Base-by-base conservation (phyloP, 2,888 invertebrate genomes). In the Plusia festucae region DNA sequence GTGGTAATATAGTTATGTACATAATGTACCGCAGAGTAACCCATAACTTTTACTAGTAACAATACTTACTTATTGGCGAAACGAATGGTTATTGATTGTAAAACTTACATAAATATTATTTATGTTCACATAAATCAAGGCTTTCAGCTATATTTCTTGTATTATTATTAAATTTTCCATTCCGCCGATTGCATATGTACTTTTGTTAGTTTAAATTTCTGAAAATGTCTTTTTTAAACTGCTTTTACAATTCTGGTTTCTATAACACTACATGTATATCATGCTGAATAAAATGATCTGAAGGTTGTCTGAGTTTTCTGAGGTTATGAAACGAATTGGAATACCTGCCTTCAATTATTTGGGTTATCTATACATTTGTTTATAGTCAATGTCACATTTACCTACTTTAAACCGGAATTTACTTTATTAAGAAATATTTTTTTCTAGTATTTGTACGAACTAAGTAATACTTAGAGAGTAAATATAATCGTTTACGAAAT, bases 391-490 rank as follows among this genome's bases (percentile, higher is more conserved):
- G 40, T 1, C 40, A 40, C 40, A 40, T 3, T 24, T 3, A 3
- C 5, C 5, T 5, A 30, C 9, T 40, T n/a, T n/a, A 40, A 6
- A n/a, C 40, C 40, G n/a, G 40, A 40, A n/a, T 40, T 40, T 15
- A 40, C 40, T 34, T 15, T 4, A 34, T 15, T 40, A 15, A 40
- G 5, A 40, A 40, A 40, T n/a, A 40, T n/a, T 40, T 27, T 30
- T 0, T 30, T 9, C 24, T 24, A 24, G 2, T 24, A 30, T 7
- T 30, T 30, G 30, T 30, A 30, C 1, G 18, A 62, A 20, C 20
- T 40, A 44, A 20, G 60, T 20, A 49, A 53, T 60, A n/a, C n/a
- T n/a, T n/a, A 70, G 51, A 65, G 5, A 16, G 20, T 22, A 53
- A 24, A 27, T 34, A 40, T 11, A 30, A 30, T 9, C 9, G 46